A percentile compares a stretch with the other conserved stretches of the same genome.
phyloP scores from a whole-genome alignment of 1,140 invertebrate genomes.

The Hylaeus anthracinus region DNA sequence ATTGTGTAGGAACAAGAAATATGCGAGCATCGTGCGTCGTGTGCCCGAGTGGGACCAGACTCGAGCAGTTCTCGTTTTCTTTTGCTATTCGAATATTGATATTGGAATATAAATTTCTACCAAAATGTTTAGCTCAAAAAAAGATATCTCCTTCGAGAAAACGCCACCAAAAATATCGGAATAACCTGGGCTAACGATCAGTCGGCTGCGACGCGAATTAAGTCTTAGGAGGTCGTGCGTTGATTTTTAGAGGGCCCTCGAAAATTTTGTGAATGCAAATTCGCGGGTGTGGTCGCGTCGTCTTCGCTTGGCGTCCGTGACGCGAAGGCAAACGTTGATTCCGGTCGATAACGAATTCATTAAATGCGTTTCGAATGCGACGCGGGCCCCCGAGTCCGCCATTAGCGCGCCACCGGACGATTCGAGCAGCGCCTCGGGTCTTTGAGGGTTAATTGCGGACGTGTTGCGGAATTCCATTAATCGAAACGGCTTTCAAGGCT shows the following conservation, averaged over 20 bases:
- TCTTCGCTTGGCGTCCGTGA: neutral
- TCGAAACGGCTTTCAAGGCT: slow-evolving; percentile 66
- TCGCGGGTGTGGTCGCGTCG: neutral
- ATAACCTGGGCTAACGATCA: too few species aligned
- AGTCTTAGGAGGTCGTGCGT: too few species aligned
- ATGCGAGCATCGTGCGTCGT: too few species aligned
- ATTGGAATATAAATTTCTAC: too few species aligned
- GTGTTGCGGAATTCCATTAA: slow-evolving; percentile 69
- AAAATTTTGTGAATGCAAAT: neutral
- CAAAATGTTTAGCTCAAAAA: too few species aligned
- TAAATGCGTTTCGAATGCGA: slow-evolving; percentile 66
- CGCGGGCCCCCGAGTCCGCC: slow-evolving; percentile 49
- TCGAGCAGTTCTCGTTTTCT: too few species aligned
- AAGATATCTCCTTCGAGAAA: too few species aligned
- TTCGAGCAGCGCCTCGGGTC: slow-evolving; percentile 63
- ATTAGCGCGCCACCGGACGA: slow-evolving; percentile 60
- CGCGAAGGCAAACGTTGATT: slow-evolving; percentile 37
- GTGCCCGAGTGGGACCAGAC: too few species aligned
- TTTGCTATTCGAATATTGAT: too few species aligned
- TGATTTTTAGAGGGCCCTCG: neutral
- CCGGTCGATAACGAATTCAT: slow-evolving; percentile 65
- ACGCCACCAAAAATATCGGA: too few species aligned
- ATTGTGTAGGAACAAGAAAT: too few species aligned
- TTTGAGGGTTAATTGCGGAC: slow-evolving; percentile 69
- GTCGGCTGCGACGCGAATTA: too few species aligned